These are phyloP conservation scores for Tangara arthus DNA, from an alignment of 2,797 vertebrate species.

Conservation along the genomic window DNA sequence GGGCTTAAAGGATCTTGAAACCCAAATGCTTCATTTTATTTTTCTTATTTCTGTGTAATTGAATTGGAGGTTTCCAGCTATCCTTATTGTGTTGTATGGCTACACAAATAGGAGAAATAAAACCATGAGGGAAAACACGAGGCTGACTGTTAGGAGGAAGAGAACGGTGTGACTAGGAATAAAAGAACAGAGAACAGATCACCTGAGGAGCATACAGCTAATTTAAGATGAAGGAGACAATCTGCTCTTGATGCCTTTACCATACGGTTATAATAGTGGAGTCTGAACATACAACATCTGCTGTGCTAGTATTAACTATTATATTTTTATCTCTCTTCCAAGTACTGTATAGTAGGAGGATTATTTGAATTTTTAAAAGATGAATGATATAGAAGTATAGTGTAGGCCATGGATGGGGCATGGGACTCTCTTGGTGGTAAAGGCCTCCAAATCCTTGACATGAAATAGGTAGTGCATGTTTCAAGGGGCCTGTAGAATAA, in stretches of 20 bases:
- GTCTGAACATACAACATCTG: constrained; percentile 2
- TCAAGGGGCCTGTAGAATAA: background rate
- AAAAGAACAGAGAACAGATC: background rate
- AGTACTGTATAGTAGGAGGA: background rate
- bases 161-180: background rate
- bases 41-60: background rate
- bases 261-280: accelerated
- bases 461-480: background rate
- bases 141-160: background rate
- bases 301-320: background rate
- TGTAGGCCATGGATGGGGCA: background rate
- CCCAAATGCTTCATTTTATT: background rate
- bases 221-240: background rate
- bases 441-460: background rate
- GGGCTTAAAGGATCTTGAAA: background rate
- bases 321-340: background rate
- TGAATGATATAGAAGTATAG: background rate
- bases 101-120: background rate
- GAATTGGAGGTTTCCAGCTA: background rate
- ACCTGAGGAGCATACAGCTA: background rate
- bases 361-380: background rate
- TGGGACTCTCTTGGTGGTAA: background rate
- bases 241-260: background rate
- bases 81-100: background rate
- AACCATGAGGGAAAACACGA: background rate